phyloP scores from a whole-genome alignment of 2,888 invertebrate species.

The Trichacis sp. region DNA sequence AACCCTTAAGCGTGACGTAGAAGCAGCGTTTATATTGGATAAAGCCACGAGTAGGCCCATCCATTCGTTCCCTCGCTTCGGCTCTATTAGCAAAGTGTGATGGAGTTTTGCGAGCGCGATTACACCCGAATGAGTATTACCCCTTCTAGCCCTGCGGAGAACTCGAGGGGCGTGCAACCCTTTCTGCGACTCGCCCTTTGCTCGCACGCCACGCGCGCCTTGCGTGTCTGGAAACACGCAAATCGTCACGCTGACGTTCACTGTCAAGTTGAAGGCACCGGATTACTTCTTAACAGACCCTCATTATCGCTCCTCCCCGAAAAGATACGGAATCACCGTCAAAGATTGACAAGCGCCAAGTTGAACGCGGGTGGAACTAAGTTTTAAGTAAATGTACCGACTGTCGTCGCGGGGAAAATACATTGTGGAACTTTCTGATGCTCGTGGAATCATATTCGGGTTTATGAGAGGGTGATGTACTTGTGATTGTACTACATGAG shows the following conservation, averaged over 20 bases:
- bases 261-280: constrained; percentile 28
- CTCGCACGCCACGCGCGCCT: constrained; percentile 42
- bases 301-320: constrained; percentile 22
- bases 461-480: too few species aligned
- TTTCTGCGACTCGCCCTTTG: constrained; percentile 50
- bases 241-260: constrained; percentile 35
- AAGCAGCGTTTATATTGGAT: constrained; percentile 54
- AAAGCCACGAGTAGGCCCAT: constrained; percentile 54
- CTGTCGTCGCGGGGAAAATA: too few species aligned
- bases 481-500: too few species aligned
- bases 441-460: too few species aligned
- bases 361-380: background rate
- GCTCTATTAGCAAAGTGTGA: constrained; percentile 70
- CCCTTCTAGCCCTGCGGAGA: constrained; percentile 47
- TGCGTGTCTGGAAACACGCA: constrained; percentile 43
- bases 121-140: constrained; percentile 70
- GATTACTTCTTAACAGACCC: constrained; percentile 33
- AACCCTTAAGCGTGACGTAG: constrained; percentile 46
- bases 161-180: constrained; percentile 56
- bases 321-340: constrained; percentile 1
- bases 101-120: constrained; percentile 70
- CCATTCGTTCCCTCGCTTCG: constrained; percentile 54
- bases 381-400: background rate
- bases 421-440: background rate
- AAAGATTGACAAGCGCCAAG: constrained; percentile 3